A percentile compares a stretch with the other conserved stretches of the same genome.
Evolutionary conservation across 1,140 invertebrate species (phyloP).

Genomic region (Cydia amplana): DNA sequence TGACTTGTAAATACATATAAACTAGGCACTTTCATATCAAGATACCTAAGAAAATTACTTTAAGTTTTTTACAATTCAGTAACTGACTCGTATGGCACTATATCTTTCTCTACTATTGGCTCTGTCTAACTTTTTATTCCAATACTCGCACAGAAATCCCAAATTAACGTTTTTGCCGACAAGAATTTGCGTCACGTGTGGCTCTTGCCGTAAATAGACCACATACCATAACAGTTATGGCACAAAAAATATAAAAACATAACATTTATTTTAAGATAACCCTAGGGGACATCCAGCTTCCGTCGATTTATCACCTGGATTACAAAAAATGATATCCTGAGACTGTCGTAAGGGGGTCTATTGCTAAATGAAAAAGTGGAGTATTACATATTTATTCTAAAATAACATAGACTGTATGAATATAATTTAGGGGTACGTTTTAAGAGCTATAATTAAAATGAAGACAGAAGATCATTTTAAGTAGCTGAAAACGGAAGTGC

Average conservation of each 20-base stretch:
- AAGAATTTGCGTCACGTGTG: slow-evolving; percentile 28
- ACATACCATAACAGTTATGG: slow-evolving; percentile 42
- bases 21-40: no score
- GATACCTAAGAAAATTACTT: no score
- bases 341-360: slow-evolving; percentile 40
- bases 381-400: slow-evolving; percentile 9
- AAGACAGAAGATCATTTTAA: slow-evolving; percentile 6
- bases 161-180: background rate
- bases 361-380: slow-evolving; percentile 24
- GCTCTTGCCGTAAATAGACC: slow-evolving; percentile 26
- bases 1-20: no score
- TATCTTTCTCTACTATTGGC: no score
- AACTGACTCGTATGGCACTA: background rate
- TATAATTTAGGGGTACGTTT: slow-evolving; percentile 6
- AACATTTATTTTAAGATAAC: slow-evolving; percentile 54
- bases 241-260: slow-evolving; percentile 48
- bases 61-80: no score
- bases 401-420: slow-evolving; percentile 1
- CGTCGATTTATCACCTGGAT: slow-evolving; percentile 62
- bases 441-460: slow-evolving; percentile 23
- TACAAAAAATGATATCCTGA: slow-evolving; percentile 52
- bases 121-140: background rate
- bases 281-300: slow-evolving; percentile 44
- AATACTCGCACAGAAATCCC: background rate
- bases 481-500: background rate